Evolutionary conservation across 2,888 invertebrate species (phyloP), one percentile per base, ranked within the genome.

Genomic region (Endomychus coccineus): DNA sequence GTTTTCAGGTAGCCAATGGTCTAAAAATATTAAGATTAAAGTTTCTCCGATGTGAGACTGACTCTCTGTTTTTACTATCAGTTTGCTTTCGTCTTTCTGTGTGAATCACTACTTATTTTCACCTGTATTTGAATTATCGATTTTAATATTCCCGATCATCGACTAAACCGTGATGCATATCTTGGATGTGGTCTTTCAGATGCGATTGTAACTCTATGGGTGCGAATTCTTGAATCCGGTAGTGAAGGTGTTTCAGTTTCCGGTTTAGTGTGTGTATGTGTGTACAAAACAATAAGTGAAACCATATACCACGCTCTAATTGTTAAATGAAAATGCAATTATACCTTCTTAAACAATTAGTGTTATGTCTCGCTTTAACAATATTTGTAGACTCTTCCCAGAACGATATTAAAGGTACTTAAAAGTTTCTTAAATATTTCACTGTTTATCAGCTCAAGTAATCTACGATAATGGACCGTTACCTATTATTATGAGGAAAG

Each of bases 341-440:
- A 51, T 49, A 61, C 58, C 59, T 52, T 54, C 47, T 52, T 36
- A 50, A 43, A 48, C 56, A 56, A 55, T 56, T 61, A 55, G 58
- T 58, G 56, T 47, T 49, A 49, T 54, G 53, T 43, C 51, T 49
- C 38, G 43, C 58, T 45, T 42, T 56, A 42, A 43, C 54, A 36
- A 51, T 51, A 40, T 39, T 54, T 31, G 54, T 49, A 42, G 49
- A 53, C 47, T 56, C 58, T 44, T 56, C 56, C 23, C 59, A 62
- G 43, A 64, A 64, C 44, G 62, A 63, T 34, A 63, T 64, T 44
- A 53, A 55, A 61, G 62, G 62, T 62, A 52, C 22, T 25, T 36
- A 28, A 25, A 25, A 9, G n/a, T n/a, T n/a, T n/a, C n/a, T n/a
- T n/a, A n/a, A n/a, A n/a, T n/a, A n/a, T n/a, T n/a, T n/a, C n/a